Conservation (phyloP, 2,113 vertebrate genomes). For the Pterophyllum scalare region DNA sequence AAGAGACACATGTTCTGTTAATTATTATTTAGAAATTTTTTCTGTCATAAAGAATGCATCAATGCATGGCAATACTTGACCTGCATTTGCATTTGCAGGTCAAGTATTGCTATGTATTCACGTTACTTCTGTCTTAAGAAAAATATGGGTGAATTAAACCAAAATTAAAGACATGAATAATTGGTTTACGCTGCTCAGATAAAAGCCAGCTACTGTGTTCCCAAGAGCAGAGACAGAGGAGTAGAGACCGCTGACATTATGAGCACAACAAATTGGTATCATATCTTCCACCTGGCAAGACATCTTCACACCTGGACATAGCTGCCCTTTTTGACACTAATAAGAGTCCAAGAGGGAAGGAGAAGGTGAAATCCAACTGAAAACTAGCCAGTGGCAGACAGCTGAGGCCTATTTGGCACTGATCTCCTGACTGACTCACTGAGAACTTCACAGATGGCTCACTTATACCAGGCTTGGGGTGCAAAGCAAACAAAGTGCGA, state of each 20-base stretch:
- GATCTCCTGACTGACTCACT: slow-evolving; percentile 46
- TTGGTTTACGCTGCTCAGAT: slow-evolving; percentile 32
- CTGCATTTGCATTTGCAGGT: not conserved
- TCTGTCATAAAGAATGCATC: not conserved
- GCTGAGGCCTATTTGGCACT: slow-evolving; percentile 70
- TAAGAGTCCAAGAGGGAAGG: slow-evolving; percentile 52
- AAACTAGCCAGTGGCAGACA: slow-evolving; percentile 63
- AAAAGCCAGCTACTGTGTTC: slow-evolving; percentile 20
- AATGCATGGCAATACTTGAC: not conserved
- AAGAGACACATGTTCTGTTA: not conserved
- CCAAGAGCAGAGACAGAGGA: not conserved
- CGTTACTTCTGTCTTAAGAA: not conserved
- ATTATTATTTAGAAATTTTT: not conserved
- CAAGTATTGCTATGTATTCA: too few species aligned
- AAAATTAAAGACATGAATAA: slow-evolving; percentile 40
- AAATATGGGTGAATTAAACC: not conserved
- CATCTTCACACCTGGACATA: slow-evolving; percentile 61
- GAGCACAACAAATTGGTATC: slow-evolving; percentile 68
- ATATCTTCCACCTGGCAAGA: slow-evolving; percentile 64
- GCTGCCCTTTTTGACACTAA: slow-evolving; percentile 73
- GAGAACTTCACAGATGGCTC: slow-evolving; percentile 70
- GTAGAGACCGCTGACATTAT: slow-evolving; percentile 31
- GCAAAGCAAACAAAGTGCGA: slow-evolving; percentile 64
- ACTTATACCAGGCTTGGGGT: slow-evolving; percentile 28
- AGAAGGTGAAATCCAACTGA: slow-evolving; percentile 59